These are phyloP conservation scores for Rhamphomyia laevipes DNA, from an alignment of 2,888 invertebrate species.

Conservation along the genomic window DNA sequence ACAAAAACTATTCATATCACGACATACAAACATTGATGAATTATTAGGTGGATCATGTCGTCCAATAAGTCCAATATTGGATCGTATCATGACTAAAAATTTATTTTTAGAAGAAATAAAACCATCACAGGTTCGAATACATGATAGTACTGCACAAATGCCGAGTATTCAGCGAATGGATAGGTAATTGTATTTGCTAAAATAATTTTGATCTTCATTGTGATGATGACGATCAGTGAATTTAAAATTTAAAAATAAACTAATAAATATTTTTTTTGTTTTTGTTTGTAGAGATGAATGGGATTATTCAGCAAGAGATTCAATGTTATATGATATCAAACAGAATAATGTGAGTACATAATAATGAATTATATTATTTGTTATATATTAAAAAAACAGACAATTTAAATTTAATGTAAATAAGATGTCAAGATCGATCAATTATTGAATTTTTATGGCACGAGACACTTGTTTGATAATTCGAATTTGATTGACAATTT, in stretches of 20 bases:
- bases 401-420: too few relatives aligned
- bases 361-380: neutral
- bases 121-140: slow-evolving; percentile 65
- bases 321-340: slow-evolving; percentile 1
- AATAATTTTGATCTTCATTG: too few relatives aligned
- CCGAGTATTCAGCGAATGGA: slow-evolving; percentile 53
- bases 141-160: slow-evolving; percentile 62
- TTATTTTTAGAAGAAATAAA: slow-evolving; percentile 57
- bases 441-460: too few relatives aligned
- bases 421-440: too few relatives aligned
- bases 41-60: slow-evolving; percentile 56
- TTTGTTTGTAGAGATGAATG: slow-evolving; percentile 21
- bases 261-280: slow-evolving; percentile 14
- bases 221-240: neutral
- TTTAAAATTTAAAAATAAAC: neutral
- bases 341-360: slow-evolving; percentile 16
- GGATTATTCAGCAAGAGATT: slow-evolving; percentile 14
- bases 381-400: too few relatives aligned
- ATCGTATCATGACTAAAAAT: slow-evolving; percentile 41
- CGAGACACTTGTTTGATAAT: too few relatives aligned
- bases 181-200: slow-evolving; percentile 37
- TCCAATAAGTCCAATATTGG: slow-evolving; percentile 53
- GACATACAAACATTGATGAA: slow-evolving; percentile 81
- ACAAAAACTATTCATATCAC: slow-evolving; percentile 58
- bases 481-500: too few relatives aligned